Conservation (phyloP, 2,888 invertebrate species). For the Serripes groenlandicus region DNA sequence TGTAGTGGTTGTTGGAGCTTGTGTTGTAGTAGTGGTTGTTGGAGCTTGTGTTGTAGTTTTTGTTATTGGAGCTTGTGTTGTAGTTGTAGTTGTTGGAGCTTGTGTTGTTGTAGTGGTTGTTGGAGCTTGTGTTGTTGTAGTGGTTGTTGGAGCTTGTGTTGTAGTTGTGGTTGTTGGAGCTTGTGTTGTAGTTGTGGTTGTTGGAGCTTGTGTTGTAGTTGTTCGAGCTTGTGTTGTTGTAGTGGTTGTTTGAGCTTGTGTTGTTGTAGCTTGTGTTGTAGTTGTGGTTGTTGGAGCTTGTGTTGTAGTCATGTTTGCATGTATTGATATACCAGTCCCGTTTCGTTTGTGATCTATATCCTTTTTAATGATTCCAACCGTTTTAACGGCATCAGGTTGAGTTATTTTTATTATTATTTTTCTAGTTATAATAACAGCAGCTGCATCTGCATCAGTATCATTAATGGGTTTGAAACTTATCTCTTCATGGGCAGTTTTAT, state of each 20-base stretch:
- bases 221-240: no score
- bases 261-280: background rate
- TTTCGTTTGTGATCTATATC: no score
- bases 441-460: no score
- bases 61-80: background rate
- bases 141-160: background rate
- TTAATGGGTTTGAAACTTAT: no score
- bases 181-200: no score
- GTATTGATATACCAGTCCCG: no score
- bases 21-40: background rate
- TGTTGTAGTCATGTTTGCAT: no score
- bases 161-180: background rate
- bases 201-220: no score
- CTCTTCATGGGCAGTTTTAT: no score
- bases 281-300: background rate
- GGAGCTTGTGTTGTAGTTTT: background rate
- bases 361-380: background rate
- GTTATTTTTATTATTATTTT: constrained; percentile 14
- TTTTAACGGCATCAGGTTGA: background rate
- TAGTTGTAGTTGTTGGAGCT: background rate
- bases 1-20: background rate
- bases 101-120: background rate
- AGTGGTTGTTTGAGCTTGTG: background rate
- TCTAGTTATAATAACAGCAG: background rate
- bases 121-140: no score